Evolutionary conservation across 2,113 vertebrate genomes (phyloP), one percentile per base, ranked within the genome.

Genomic region (Stictonetta naevosa): DNA sequence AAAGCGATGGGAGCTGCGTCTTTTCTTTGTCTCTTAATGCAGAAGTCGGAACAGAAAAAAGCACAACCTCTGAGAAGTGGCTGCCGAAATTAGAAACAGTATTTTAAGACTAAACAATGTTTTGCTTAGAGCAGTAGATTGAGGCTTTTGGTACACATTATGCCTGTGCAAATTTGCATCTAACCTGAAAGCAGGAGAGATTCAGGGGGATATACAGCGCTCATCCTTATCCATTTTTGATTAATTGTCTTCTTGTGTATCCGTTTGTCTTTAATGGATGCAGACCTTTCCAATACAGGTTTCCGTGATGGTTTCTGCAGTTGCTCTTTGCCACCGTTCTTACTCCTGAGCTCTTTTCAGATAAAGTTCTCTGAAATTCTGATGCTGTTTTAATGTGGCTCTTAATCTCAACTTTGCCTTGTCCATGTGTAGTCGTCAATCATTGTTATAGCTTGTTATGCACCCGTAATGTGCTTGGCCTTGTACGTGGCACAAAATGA

Each of bases 391-490:
- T 91, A 95, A 93, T 90, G 86, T 85, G 53, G 34, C 73, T 96
- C 83, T 96, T 95, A 82, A 87, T 93, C 81, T 95, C 86, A 92
- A 56, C 86, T 92, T 88, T 91, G 69, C 55, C 88, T 55, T 94
- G 90, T 92, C 85, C 75, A 16, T 92, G 74, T 82, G 64, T 77
- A 94, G 64, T 92, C 46, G 8, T 96, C 86, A 88, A 53, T 93
- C 92, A 87, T 83, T 92, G 66, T 92, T 97, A 96, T 69, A 82
- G 88, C 81, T 91, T 89, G 82, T 89, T 95, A 83, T 73, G 58
- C 55, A 53, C 82, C 81, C 71, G 53, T 91, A 84, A 92, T 95
- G 90, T 82, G 42, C 69, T 94, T 92, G 95, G 94, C 76, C 93
- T 97, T 91, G 88, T 90, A 91, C 59, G 20, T 81, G 2, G 38